A percentile compares a stretch with the other conserved stretches of the same genome.
Evolutionary conservation across 30 jellyfish, hydroid and myxozoan genomes (phyloP).

Genomic region (Turritopsis dohrnii): DNA sequence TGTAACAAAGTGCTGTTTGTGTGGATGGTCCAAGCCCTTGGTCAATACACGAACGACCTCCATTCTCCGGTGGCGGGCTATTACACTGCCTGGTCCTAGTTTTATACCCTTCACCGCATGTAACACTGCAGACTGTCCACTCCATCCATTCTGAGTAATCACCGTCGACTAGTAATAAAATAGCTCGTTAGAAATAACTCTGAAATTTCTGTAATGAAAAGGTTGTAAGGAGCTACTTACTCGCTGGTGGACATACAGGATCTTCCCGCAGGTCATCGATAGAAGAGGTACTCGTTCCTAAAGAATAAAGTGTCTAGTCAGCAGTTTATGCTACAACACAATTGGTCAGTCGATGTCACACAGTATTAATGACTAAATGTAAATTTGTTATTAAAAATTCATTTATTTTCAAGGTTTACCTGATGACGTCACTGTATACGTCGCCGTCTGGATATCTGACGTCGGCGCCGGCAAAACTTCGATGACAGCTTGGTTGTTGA

Average conservation of each 20-base stretch:
- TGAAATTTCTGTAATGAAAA: too few species aligned
- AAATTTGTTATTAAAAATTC: neutral
- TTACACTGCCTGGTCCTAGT: constrained; percentile 75
- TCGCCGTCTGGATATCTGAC: constrained; percentile 19
- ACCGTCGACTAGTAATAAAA: constrained; percentile 81
- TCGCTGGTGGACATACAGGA: constrained; percentile 96
- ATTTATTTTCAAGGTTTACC: constrained; percentile 45
- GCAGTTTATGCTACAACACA: too few species aligned
- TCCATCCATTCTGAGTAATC: constrained; percentile 86
- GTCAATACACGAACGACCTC: constrained; percentile 91
- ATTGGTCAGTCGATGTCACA: neutral
- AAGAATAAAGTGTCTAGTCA: neutral
- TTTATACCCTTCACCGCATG: constrained; percentile 76
- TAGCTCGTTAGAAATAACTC: too few species aligned
- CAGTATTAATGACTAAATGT: neutral
- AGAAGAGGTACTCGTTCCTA: constrained; percentile 31
- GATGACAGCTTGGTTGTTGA: constrained; percentile 48
- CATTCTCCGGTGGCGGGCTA: constrained; percentile 94
- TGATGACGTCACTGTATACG: constrained; percentile 71
- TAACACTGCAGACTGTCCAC: constrained; percentile 85
- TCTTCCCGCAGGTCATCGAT: constrained; percentile 75
- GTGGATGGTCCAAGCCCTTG: constrained; percentile 81
- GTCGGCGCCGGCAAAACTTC: constrained; percentile 46
- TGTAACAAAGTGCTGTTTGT: constrained; percentile 57
- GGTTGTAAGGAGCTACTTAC: constrained; percentile 41